Base-by-base conservation (phyloP, 2,797 vertebrate species). In the Macrochelys suwanniensis region DNA sequence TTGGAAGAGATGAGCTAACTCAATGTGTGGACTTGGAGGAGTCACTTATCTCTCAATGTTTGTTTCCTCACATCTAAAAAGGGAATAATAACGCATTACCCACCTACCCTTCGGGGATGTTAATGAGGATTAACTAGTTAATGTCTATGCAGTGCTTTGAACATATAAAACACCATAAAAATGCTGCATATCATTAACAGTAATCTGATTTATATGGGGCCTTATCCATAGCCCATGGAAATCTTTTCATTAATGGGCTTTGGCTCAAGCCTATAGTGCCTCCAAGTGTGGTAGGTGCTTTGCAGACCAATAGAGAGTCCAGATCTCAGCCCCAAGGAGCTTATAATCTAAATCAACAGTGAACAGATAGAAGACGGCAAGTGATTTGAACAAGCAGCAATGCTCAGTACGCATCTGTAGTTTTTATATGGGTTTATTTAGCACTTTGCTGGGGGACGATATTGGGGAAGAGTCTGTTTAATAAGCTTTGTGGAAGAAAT, bases 221-320 rank as follows among this genome's bases (percentile, higher is more conserved):
- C 19, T 71, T 23, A 12, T 71, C 10, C 10, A 23, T 71, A 37
- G n/a, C 65, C n/a, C n/a, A 71, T 11, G 65, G 65, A 42, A 71
- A 37, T 71, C 10, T 71, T 71, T 71, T 37, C 37, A 49, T 57
- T 0, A 0, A 45, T 1, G 1, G 65, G 3, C 49, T 17, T 88
- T 1, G 3, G 25, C 71, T 61, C 54, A 23, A 42, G n/a, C 9
- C 45, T 13, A 42, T 33, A 7, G 2, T 17, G 33, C 5, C 53
- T 89, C 2, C 2, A 5, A 31, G 45, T 33, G 37, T 56, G 33
- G 10, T 5, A 31, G 26, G 9, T 17, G 15, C 17, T 80, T 79
- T 65, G 8, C 17, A 65, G 16, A 76, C 47, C 57, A 74, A 28
- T 45, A 59, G 49, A 19, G 84, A n/a, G 28, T 26, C 77, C 47